Evolutionary conservation across 2,113 vertebrate species (phyloP).

Genomic region (Holacanthus passer): DNA sequence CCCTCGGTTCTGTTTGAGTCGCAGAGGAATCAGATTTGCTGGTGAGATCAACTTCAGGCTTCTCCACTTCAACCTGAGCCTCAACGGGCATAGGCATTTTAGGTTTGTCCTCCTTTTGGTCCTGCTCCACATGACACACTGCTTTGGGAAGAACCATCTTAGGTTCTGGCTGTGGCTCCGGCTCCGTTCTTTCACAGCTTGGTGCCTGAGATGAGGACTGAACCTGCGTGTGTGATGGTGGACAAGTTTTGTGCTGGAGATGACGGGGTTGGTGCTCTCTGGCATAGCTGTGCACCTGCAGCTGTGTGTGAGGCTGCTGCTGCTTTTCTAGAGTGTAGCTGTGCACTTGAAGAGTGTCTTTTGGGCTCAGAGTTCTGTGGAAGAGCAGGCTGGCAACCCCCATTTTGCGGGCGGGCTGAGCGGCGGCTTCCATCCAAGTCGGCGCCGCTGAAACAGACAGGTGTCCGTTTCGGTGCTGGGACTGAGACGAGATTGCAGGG

Average conservation of each 20-base stretch:
- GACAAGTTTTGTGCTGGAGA: conserved; percentile 55
- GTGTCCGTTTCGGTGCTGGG: conserved; percentile 71
- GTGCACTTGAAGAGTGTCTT: conserved; percentile 89
- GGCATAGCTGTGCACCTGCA: conserved; percentile 76
- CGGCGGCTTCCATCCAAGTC: conserved; percentile 37
- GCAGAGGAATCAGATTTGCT: not conserved
- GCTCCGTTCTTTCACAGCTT: conserved; percentile 6
- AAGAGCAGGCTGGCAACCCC: conserved; percentile 88
- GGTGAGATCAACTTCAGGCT: conserved; percentile 11
- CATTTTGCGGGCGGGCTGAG: conserved; percentile 80
- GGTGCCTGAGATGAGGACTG: conserved; percentile 25
- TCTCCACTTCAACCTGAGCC: conserved; percentile 7
- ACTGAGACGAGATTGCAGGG: conserved; percentile 57
- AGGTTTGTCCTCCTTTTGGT: conserved; percentile 21
- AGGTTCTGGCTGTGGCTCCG: conserved; percentile 18
- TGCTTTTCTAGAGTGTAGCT: conserved; percentile 84
- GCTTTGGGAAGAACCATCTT: conserved; percentile 12
- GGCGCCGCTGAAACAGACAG: conserved; percentile 62
- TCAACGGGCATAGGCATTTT: not conserved
- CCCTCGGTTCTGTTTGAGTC: conserved; percentile 1
- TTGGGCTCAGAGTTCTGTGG: conserved; percentile 85
- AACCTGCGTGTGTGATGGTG: conserved; percentile 7
- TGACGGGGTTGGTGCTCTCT: conserved; percentile 74
- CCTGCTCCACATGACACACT: conserved; percentile 10
- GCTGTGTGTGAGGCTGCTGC: conserved; percentile 66